These are phyloP conservation scores for Acanthosoma haemorrhoidale DNA, from an alignment of 2,888 invertebrate genomes.

Conservation along the genomic window DNA sequence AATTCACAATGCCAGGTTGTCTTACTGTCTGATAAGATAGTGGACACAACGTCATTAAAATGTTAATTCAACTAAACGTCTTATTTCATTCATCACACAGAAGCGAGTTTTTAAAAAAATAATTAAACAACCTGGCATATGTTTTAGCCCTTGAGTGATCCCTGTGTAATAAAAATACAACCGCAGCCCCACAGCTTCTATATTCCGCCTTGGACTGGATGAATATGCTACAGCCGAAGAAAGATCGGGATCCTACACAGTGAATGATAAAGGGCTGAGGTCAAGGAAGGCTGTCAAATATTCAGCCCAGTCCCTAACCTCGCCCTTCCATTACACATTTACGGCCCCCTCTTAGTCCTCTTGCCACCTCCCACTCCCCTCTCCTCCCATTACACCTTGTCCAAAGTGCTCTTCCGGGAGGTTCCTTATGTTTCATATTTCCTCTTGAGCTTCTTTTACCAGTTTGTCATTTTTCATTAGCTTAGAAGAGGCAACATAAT, in stretches of 20 bases:
- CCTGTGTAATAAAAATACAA: too few species aligned
- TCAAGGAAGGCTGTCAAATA: constrained; percentile 8
- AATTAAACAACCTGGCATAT: background rate
- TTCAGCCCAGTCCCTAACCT: constrained; percentile 3
- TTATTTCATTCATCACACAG: too few species aligned
- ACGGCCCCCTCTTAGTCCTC: background rate
- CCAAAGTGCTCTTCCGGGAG: background rate
- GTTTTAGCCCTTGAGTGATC: too few species aligned
- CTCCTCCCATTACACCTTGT: too few species aligned
- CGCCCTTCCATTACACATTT: constrained; percentile 1
- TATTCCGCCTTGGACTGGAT: background rate
- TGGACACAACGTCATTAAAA: too few species aligned
- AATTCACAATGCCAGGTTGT: too few species aligned
- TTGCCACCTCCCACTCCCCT: background rate
- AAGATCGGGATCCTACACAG: background rate
- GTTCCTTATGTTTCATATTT: background rate
- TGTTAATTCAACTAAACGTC: too few species aligned
- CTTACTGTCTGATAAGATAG: too few species aligned
- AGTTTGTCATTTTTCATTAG: too few species aligned
- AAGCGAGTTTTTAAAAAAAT: too few species aligned
- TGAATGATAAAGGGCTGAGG: constrained; percentile 7
- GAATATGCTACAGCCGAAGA: background rate
- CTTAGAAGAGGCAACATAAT: too few species aligned
- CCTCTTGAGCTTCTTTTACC: background rate
- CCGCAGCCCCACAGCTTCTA: background rate